Evolutionary conservation across 2,888 invertebrate species (phyloP).

Genomic region (Urechis unicinctus): DNA sequence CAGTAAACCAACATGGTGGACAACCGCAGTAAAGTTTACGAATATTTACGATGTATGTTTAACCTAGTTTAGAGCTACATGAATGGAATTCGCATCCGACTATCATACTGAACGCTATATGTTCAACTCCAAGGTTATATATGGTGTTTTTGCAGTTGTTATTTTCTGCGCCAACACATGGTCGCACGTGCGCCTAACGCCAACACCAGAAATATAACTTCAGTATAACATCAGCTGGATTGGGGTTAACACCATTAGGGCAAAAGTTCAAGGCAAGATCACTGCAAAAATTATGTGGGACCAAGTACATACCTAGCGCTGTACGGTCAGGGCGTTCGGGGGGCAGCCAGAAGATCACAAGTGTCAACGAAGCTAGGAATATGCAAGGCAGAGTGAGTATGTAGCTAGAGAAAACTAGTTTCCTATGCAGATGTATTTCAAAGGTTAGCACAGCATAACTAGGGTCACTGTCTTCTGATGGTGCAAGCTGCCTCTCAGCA

Average conservation of each 20-base stretch:
- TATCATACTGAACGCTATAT: no score
- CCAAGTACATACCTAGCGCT: conserved; percentile 9
- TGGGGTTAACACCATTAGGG: no score
- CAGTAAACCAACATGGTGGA: no score
- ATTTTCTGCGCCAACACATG: not conserved
- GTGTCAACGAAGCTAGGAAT: conserved; percentile 13
- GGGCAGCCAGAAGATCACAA: conserved; percentile 16
- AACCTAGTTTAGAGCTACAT: no score
- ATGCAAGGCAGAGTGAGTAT: conserved; percentile 16
- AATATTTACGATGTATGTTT: no score
- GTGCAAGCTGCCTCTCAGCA: conserved; percentile 6
- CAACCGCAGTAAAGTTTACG: no score
- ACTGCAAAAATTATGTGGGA: no score
- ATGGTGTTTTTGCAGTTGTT: not conserved
- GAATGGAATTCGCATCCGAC: no score
- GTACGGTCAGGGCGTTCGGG: conserved; percentile 16
- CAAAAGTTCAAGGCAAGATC: no score
- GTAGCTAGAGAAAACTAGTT: conserved; percentile 14
- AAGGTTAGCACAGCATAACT: conserved; percentile 13
- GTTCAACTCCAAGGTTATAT: no score
- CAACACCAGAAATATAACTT: no score
- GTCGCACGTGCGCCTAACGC: not conserved
- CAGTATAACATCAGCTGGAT: no score
- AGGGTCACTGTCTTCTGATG: conserved; percentile 2
- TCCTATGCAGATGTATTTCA: conserved; percentile 10